Evolutionary conservation across 2,113 vertebrate genomes (phyloP), one percentile per base, ranked within the genome.

Genomic region (Nerophis ophidion): DNA sequence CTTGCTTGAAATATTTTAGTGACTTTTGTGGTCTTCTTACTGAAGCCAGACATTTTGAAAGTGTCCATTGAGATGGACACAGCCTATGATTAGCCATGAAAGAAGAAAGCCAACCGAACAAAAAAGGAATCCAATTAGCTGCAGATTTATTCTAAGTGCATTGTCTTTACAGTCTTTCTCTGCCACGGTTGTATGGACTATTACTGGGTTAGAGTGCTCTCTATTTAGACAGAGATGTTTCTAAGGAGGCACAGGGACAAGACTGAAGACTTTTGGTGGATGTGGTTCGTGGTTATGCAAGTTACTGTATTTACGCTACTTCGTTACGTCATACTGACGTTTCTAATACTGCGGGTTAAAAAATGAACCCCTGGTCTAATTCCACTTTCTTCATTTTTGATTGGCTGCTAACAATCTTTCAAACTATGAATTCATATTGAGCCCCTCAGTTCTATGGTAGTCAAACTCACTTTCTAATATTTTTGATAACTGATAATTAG

Each of bases 81-180:
- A 55, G 63, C 50, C 59, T 55, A 64, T 60, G 77, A 65, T 79
- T 60, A 79, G 54, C 60, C 61, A 67, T 65, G 53, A 47, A 61
- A 57, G 48, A 64, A 69, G 46, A 77, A 63, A 66, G 64, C 58
- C 61, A 74, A 60, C 46, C 61, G 60, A 56, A 72, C 72, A 73
- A 71, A 72, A 79, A 77, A 68, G 70, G 63, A 72, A 80, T 75
- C 60, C 60, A 75, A 70, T 85, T 85, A 83, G 71, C 68, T 66
- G 45, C 69, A 79, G 69, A 81, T 72, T 83, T 35, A 71, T 70
- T 57, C 67, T 64, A 65, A 75, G 45, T 69, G 69, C 52, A 34
- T 12, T 51, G 17, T 51, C 26, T 52, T 6, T 52, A 65, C 64
- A 77, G 79, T 74, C 60, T 70, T 35, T 75, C 67, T 79, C 66